Evolutionary conservation across 2,888 invertebrate species (phyloP), one percentile per base, ranked within the genome.

Genomic region (Fissipunctia ypsillon): DNA sequence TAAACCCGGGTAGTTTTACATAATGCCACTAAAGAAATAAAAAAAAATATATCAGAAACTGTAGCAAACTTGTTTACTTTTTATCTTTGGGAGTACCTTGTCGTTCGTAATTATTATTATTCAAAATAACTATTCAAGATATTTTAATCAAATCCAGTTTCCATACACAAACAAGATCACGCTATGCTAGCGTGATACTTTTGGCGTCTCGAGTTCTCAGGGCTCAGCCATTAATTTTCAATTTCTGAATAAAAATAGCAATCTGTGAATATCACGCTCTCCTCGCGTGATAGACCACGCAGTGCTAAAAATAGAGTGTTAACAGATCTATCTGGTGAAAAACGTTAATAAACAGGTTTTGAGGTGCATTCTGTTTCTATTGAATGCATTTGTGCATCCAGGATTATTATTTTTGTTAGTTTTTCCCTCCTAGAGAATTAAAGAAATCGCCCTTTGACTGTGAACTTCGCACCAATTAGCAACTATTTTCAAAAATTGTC

Each of bases 321-420:
- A 31, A 31, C 43, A 52, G 61, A 67, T 52, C 50, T 67, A 57
- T 38, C 12, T 35, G 6, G 9, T 54, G 22, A 22, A 48, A 52
- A 61, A 78, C 66, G 25, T 28, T 35, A 65, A 43, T 22, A 1
- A 45, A 79, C 74, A 35, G 41, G 57, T 78, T 77, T 31, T 31
- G 3, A 19, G 31, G 14, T 59, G 31, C 31, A 25, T 41, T 25
- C 0, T 16, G 6, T 41, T 28, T 41, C 10, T 52, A 16, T 45
- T 38, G 16, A 6, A 35, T 66, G 35, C 35, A 57, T 73, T 22
- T 57, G 1, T 31, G 54, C 28, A 60, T 45, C 22, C 0, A 6
- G 0, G 25, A 14, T 66, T 43, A 31, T 41, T 28, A 25, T 65
- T 64, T 50, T 38, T 48, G 35, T 25, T 16, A 12, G 9, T 54